These are phyloP conservation scores for Digitonthophagus gazella DNA, from an alignment of 2,888 invertebrate genomes.

Conservation along the genomic window DNA sequence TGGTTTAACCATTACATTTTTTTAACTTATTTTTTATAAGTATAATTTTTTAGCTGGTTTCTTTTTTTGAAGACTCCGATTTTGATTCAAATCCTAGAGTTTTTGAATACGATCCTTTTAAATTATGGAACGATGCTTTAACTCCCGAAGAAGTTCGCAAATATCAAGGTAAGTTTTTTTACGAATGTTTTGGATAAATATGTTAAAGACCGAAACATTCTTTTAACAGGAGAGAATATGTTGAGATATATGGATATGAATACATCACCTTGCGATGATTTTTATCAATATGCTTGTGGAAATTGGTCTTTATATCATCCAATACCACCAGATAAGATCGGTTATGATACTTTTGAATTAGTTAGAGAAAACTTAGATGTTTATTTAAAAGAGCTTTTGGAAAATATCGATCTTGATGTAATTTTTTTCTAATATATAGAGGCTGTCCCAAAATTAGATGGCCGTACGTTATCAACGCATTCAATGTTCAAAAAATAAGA, in stretches of 20 bases:
- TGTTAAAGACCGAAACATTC: not conserved
- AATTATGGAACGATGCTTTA: slow-evolving; percentile 19
- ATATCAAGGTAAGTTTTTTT: slow-evolving; percentile 22
- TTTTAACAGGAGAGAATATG: slow-evolving; percentile 62
- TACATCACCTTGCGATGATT: slow-evolving; percentile 76
- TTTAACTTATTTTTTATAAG: not conserved
- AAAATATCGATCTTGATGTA: slow-evolving; percentile 13
- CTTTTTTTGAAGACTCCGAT: not conserved
- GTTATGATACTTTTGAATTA: slow-evolving; percentile 89
- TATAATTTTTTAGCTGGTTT: not conserved
- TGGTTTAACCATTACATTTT: not conserved
- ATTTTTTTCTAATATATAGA: not conserved
- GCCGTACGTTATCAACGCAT: too few species aligned
- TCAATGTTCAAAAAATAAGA: too few species aligned
- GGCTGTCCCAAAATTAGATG: too few species aligned
- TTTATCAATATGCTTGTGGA: slow-evolving; percentile 83
- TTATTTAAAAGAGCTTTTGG: slow-evolving; percentile 65
- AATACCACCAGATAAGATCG: slow-evolving; percentile 84
- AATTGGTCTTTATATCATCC: slow-evolving; percentile 83
- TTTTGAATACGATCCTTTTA: slow-evolving; percentile 15
- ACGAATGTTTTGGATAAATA: not conserved
- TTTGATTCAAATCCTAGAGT: not conserved
- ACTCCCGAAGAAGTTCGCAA: slow-evolving; percentile 22
- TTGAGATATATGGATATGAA: slow-evolving; percentile 70
- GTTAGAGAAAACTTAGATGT: slow-evolving; percentile 76